phyloP scores from a whole-genome alignment of 2,888 invertebrate genomes.

The Chironomus tentans region DNA sequence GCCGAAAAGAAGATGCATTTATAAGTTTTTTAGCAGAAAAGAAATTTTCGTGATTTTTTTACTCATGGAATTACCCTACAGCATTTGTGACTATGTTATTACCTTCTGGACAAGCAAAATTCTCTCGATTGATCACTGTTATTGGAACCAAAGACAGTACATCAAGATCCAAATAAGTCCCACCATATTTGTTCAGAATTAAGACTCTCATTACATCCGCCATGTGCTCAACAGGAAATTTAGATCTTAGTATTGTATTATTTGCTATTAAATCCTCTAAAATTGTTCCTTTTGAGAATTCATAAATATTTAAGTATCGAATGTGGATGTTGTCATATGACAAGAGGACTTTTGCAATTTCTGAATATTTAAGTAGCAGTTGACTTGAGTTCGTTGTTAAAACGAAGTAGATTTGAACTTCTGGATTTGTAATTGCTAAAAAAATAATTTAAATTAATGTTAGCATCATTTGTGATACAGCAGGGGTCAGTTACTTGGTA shows the following conservation, averaged over 20 bases:
- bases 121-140: neutral
- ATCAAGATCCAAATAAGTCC: neutral
- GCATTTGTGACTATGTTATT: neutral
- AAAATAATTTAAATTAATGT: no score
- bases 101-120: neutral
- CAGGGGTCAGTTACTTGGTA: no score
- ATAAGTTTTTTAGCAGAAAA: no score
- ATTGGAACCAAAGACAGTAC: neutral
- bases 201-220: neutral
- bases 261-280: neutral
- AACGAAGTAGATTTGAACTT: neutral
- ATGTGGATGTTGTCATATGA: neutral
- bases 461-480: no score
- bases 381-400: neutral
- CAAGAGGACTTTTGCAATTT: neutral
- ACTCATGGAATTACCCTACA: no score
- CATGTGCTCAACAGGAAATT: neutral
- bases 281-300: neutral
- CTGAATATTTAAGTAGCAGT: neutral
- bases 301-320: neutral
- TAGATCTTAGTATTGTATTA: neutral
- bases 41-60: no score
- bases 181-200: neutral
- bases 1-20: no score
- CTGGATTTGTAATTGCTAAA: neutral